Percentiles rank a stretch among this genome's conserved stretches.
phyloP scores from a whole-genome alignment of 37 sponge, comb jelly and placozoan genomes.

The Spongilla lacustris region DNA sequence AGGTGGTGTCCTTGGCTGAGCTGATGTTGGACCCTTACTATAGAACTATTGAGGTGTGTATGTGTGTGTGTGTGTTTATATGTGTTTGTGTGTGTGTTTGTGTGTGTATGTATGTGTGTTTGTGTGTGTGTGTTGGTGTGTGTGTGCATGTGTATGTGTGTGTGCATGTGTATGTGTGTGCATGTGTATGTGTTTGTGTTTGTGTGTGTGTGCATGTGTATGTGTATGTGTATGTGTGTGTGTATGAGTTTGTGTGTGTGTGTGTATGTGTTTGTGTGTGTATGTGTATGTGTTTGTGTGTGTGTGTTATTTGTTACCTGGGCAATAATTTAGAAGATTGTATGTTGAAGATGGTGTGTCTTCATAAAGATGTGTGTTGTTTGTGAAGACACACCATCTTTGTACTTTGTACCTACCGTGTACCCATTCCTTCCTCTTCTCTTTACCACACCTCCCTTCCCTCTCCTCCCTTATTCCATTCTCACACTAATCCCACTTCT shows the following conservation, averaged over 20 bases:
- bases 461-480: too few species aligned
- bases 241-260: too few species aligned
- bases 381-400: too few species aligned
- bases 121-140: too few species aligned
- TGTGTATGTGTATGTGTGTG: neutral
- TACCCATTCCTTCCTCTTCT: neutral
- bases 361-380: too few species aligned
- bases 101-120: neutral
- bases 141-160: neutral
- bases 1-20: slow-evolving; percentile 84
- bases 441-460: neutral
- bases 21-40: slow-evolving; percentile 90
- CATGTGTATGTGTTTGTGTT: neutral
- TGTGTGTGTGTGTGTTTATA: neutral
- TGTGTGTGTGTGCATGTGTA: too few species aligned
- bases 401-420: neutral
- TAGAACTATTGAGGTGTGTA: slow-evolving; percentile 83
- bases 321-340: too few species aligned
- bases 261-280: neutral
- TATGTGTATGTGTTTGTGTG: slow-evolving; percentile 5
- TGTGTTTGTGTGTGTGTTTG: neutral
- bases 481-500: slow-evolving; percentile 5
- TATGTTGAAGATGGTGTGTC: too few species aligned
- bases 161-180: too few species aligned
- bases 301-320: too few species aligned